phyloP scores from a whole-genome alignment of 2,888 invertebrate species.

The Maniola hyperantus region DNA sequence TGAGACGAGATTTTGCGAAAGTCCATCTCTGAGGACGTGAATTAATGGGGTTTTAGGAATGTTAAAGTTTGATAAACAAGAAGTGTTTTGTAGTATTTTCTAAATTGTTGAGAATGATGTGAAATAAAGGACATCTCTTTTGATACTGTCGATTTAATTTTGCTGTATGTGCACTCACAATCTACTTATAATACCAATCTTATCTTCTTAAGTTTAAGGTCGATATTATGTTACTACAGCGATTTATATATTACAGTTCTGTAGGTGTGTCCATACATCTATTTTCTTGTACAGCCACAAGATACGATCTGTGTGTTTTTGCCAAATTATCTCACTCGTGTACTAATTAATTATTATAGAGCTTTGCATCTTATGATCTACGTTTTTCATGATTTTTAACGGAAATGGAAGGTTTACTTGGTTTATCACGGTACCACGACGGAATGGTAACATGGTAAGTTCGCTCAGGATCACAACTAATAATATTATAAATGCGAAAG shows the following conservation, averaged over 20 bases:
- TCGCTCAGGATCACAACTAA: too few species aligned
- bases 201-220: not conserved
- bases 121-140: too few species aligned
- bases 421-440: not conserved
- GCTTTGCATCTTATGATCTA: constrained; percentile 25
- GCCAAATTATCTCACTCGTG: constrained; percentile 32
- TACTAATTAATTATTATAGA: constrained; percentile 30
- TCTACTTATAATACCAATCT: too few species aligned
- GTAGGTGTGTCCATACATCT: constrained; percentile 20
- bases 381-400: not conserved
- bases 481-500: too few species aligned
- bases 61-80: too few species aligned
- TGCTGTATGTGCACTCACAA: too few species aligned
- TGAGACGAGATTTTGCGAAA: too few species aligned
- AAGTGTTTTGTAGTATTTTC: too few species aligned
- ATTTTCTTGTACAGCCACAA: constrained; percentile 23
- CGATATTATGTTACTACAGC: not conserved
- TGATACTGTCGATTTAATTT: not conserved
- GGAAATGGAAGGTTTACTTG: not conserved
- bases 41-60: too few species aligned
- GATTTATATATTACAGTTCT: not conserved
- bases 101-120: too few species aligned
- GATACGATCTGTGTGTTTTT: constrained; percentile 35
- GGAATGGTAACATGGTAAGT: not conserved
- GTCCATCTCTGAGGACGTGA: too few species aligned